Evolutionary conservation across 2,888 invertebrate genomes (phyloP).

Genomic region (Pheosia gnoma): DNA sequence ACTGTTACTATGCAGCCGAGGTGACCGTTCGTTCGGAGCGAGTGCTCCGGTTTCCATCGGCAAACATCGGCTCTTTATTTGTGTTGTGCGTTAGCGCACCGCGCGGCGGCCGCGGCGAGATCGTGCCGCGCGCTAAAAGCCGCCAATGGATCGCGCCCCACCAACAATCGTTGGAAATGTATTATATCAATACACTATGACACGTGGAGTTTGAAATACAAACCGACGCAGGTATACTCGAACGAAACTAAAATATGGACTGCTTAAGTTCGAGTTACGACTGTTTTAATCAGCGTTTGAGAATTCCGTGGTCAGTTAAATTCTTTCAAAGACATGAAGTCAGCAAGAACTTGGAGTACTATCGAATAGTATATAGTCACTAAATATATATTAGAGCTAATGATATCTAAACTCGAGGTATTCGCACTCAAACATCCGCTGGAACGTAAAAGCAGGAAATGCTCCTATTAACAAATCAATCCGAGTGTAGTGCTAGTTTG

Average conservation of each 20-base stretch:
- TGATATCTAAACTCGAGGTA: not conserved
- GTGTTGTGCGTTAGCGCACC: conserved; percentile 34
- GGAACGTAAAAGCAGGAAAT: not conserved
- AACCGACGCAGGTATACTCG: no score
- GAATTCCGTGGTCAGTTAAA: no score
- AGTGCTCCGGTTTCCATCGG: conserved; percentile 36
- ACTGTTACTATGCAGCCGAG: conserved; percentile 3
- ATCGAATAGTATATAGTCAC: not conserved
- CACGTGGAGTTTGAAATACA: not conserved
- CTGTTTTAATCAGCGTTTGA: no score
- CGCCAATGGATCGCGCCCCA: conserved; percentile 25
- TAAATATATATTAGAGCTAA: not conserved
- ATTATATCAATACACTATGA: conserved; percentile 22
- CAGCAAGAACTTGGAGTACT: no score
- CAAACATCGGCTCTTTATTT: conserved; percentile 42
- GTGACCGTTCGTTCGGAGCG: conserved; percentile 17
- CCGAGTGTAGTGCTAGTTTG: not conserved
- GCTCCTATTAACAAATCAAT: conserved; percentile 3
- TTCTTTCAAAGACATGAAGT: no score
- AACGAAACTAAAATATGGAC: no score
- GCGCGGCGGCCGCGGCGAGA: conserved; percentile 10
- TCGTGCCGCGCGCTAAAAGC: conserved; percentile 47
- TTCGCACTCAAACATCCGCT: conserved; percentile 8
- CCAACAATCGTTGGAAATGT: conserved; percentile 9
- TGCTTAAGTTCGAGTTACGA: no score